Conservation (phyloP, 2,888 invertebrate species). For the Rhimphoctona megacephalus region DNA sequence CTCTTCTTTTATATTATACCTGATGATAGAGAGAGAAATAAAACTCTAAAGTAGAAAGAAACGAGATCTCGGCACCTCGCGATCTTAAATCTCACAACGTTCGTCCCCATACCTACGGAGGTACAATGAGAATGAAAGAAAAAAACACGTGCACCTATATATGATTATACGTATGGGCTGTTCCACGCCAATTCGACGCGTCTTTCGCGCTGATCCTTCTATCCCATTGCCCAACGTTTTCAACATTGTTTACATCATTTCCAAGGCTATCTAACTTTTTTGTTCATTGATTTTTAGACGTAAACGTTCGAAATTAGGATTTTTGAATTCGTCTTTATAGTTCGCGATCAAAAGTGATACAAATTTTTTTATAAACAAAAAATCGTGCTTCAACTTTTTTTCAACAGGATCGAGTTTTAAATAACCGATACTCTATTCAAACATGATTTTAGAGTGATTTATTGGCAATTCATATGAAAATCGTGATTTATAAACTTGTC, state of each 20-base stretch:
- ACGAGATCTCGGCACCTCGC: slow-evolving; percentile 54
- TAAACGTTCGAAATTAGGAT: neutral
- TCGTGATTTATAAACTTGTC: neutral
- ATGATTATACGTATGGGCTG: slow-evolving; percentile 15
- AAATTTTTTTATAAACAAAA: neutral
- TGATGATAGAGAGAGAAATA: slow-evolving; percentile 36
- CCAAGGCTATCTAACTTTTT: neutral
- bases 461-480: neutral
- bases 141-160: slow-evolving; percentile 26
- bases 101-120: slow-evolving; percentile 14
- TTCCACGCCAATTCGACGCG: slow-evolving; percentile 26
- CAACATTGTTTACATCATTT: neutral
- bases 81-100: slow-evolving; percentile 52
- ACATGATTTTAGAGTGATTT: neutral
- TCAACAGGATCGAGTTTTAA: neutral
- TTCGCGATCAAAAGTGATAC: neutral
- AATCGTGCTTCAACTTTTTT: too few relatives aligned
- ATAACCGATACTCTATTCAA: neutral
- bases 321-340: neutral
- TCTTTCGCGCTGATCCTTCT: neutral
- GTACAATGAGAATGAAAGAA: slow-evolving; percentile 28
- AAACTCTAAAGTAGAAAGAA: slow-evolving; percentile 29
- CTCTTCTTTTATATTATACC: slow-evolving; percentile 42
- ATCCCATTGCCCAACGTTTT: neutral
- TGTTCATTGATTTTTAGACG: neutral